Conservation (phyloP, 2,113 vertebrate genomes). For the Pituophis catenifer region DNA sequence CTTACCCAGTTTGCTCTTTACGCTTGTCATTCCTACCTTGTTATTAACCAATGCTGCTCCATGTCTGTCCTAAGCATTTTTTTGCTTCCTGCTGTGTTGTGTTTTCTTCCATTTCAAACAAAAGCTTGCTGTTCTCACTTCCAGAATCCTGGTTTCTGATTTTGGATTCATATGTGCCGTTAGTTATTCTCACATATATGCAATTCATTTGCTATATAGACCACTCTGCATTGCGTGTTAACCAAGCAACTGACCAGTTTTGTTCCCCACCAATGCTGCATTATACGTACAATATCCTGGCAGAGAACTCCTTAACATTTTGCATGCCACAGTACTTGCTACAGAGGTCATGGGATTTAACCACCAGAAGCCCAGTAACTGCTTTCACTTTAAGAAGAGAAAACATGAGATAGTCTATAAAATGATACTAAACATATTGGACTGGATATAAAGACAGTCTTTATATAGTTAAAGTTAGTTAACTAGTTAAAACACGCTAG, state of each 20-base stretch:
- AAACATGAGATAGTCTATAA: not conserved
- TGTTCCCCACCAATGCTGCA: not conserved
- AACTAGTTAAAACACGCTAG: not conserved
- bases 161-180: not conserved
- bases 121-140: not conserved
- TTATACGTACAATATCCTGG: slow-evolving; percentile 9
- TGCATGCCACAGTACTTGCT: slow-evolving; percentile 27
- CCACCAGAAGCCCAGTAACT: not conserved
- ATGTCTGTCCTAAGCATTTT: not conserved
- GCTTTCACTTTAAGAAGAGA: not conserved
- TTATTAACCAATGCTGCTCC: not conserved
- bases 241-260: not conserved
- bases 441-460: not conserved
- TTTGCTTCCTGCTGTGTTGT: not conserved
- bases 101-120: slow-evolving; percentile 5
- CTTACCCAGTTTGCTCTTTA: not conserved
- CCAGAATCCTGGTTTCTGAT: not conserved
- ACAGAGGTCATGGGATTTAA: slow-evolving; percentile 28
- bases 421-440: not conserved
- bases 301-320: slow-evolving; percentile 3
- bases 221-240: not conserved
- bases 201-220: not conserved
- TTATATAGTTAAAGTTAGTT: too few species aligned
- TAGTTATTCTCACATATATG: not conserved
- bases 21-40: not conserved